Conservation (phyloP, 2,113 vertebrate genomes). For the Syrrhaptes paradoxus region DNA sequence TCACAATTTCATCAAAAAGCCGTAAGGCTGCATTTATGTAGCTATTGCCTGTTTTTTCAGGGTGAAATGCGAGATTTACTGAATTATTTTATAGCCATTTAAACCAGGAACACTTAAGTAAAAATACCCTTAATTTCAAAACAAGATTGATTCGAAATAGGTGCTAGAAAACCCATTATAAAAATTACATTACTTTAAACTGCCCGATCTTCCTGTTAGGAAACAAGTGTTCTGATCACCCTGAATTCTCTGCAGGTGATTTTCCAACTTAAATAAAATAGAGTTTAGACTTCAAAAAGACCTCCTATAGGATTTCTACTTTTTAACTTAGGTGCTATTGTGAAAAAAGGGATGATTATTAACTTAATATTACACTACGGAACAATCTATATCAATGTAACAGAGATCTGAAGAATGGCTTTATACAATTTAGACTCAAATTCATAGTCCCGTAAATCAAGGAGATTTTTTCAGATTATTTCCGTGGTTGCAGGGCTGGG, state of each 20-base stretch:
- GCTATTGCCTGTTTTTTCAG: slow-evolving; percentile 12
- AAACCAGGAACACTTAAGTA: not conserved
- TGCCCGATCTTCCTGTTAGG: not conserved
- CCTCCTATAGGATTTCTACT: not conserved
- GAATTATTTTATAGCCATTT: not conserved
- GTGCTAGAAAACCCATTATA: not conserved
- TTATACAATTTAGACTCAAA: not conserved
- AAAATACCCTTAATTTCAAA: slow-evolving; percentile 40
- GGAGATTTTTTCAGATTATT: not conserved
- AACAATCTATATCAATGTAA: not conserved
- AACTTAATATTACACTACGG: not conserved
- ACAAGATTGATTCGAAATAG: not conserved
- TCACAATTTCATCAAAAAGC: not conserved
- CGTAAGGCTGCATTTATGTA: not conserved
- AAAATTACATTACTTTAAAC: not conserved
- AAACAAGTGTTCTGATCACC: not conserved
- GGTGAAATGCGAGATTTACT: not conserved
- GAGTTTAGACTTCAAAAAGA: not conserved
- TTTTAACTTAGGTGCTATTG: not conserved
- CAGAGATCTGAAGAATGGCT: not conserved
- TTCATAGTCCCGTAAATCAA: not conserved
- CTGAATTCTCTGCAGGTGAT: not conserved
- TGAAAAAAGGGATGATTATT: not conserved
- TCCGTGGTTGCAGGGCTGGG: not conserved
- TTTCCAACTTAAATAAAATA: not conserved